Percentiles rank a stretch among this genome's conserved stretches.
Conservation (phyloP, 2,888 invertebrate genomes). For the Oconnorella tubifera region DNA sequence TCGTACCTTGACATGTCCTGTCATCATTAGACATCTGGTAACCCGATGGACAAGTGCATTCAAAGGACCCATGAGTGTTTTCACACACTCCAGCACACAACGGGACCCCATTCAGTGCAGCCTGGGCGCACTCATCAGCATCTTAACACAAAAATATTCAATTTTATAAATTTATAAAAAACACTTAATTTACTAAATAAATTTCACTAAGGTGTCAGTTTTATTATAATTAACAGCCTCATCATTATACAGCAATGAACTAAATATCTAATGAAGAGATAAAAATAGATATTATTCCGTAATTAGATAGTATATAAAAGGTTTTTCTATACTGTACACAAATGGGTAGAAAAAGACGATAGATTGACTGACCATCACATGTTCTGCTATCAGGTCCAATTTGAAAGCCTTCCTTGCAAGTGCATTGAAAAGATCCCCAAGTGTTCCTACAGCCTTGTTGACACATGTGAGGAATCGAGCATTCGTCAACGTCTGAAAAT, state of each 20-base stretch:
- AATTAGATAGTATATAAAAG: no score
- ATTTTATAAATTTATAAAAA: no score
- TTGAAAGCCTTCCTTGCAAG: constrained; percentile 78
- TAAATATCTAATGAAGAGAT: no score
- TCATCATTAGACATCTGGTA: constrained; percentile 62
- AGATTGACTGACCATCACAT: constrained; percentile 55
- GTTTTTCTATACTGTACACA: no score
- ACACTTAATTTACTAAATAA: background rate
- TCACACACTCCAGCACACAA: constrained; percentile 74
- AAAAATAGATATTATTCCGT: no score
- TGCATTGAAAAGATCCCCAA: constrained; percentile 84
- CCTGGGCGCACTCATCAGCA: constrained; percentile 79
- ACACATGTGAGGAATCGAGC: constrained; percentile 64
- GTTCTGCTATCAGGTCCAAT: constrained; percentile 70
- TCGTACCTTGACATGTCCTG: constrained; percentile 76
- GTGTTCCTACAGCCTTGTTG: constrained; percentile 85
- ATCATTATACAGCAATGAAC: no score
- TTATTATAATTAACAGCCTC: background rate
- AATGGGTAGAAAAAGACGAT: no score
- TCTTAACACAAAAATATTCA: constrained; percentile 61
- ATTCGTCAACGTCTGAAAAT: constrained; percentile 67
- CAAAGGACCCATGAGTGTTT: constrained; percentile 77
- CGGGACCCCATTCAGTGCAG: constrained; percentile 63
- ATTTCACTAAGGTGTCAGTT: no score
- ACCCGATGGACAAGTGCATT: constrained; percentile 51